A percentile compares a stretch with the other conserved stretches of the same genome.
Evolutionary conservation across 2,113 vertebrate genomes (phyloP).

Genomic region (Acanthochromis polyacanthus): DNA sequence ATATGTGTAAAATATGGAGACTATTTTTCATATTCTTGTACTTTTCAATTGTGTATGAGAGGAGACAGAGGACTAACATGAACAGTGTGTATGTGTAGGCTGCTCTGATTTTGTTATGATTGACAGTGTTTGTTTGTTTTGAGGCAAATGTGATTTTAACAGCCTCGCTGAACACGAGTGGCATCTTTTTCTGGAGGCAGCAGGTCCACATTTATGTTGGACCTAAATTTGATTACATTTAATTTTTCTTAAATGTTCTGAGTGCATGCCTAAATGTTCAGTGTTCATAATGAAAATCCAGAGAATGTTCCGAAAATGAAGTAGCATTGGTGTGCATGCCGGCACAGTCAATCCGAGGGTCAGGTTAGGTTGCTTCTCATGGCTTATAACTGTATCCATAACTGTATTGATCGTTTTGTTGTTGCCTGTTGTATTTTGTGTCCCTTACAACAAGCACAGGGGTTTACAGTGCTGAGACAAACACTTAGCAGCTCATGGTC

Average conservation of each 20-base stretch:
- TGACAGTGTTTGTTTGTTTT: too few species aligned
- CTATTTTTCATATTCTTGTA: slow-evolving; percentile 62
- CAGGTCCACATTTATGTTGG: too few species aligned
- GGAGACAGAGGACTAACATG: not conserved
- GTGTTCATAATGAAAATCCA: not conserved
- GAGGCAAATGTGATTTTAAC: not conserved
- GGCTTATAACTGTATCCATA: not conserved
- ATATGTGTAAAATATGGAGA: slow-evolving; percentile 48
- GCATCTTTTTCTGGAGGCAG: too few species aligned
- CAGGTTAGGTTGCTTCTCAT: not conserved
- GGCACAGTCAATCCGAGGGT: not conserved
- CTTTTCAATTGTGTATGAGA: slow-evolving; percentile 18
- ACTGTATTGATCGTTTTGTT: not conserved
- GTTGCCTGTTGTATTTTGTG: not conserved
- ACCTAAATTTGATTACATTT: not conserved
- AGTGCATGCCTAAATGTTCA: slow-evolving; percentile 16
- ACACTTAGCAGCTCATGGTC: not conserved
- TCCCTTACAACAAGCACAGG: too few species aligned
- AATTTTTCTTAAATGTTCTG: not conserved
- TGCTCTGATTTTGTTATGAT: not conserved
- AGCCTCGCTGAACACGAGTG: too few species aligned
- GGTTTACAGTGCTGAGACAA: not conserved
- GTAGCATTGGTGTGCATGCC: not conserved
- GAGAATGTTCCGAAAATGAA: not conserved
- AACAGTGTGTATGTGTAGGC: not conserved